phyloP scores from a whole-genome alignment of 2,797 vertebrate genomes.

The Betta splendens region DNA sequence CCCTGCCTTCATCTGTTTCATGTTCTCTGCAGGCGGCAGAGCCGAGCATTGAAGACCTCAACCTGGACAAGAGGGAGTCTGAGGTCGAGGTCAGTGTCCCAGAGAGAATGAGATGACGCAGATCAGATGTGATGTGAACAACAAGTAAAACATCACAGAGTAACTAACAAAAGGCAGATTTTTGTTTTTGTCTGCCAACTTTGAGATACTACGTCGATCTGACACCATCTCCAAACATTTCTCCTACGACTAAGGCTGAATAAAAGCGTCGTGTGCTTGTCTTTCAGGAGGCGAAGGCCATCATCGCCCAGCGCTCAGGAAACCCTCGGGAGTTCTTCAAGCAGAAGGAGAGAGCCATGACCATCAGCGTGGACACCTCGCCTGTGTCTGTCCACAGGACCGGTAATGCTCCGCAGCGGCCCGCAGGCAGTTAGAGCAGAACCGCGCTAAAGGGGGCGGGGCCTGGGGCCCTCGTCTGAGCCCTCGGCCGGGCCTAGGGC shows the following conservation, averaged over 20 bases:
- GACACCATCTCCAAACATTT: no score
- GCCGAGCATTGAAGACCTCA: slow-evolving; percentile 83
- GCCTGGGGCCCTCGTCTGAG: no score
- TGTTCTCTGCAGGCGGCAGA: slow-evolving; percentile 82
- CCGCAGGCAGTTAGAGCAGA: no score
- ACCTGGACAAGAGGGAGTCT: slow-evolving; percentile 88
- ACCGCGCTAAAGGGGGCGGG: no score
- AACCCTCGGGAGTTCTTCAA: slow-evolving; percentile 97
- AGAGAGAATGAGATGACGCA: no score
- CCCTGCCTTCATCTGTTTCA: neutral
- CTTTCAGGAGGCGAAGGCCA: slow-evolving; percentile 93
- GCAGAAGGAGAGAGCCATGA: slow-evolving; percentile 90
- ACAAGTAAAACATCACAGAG: no score
- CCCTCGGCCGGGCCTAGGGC: no score
- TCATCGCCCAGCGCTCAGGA: slow-evolving; percentile 93
- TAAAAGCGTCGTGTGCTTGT: neutral
- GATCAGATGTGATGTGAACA: no score
- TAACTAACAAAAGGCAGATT: no score
- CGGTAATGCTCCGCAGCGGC: slow-evolving; percentile 72
- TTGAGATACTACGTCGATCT: no score
- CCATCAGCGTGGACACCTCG: slow-evolving; percentile 85
- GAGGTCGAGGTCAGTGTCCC: slow-evolving; percentile 91
- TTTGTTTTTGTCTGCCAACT: no score
- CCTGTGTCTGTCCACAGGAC: slow-evolving; percentile 87
- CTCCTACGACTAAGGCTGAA: no score